These are phyloP conservation scores for Eidolon helvum DNA, from an alignment of 2,113 vertebrate genomes.

Conservation along the genomic window DNA sequence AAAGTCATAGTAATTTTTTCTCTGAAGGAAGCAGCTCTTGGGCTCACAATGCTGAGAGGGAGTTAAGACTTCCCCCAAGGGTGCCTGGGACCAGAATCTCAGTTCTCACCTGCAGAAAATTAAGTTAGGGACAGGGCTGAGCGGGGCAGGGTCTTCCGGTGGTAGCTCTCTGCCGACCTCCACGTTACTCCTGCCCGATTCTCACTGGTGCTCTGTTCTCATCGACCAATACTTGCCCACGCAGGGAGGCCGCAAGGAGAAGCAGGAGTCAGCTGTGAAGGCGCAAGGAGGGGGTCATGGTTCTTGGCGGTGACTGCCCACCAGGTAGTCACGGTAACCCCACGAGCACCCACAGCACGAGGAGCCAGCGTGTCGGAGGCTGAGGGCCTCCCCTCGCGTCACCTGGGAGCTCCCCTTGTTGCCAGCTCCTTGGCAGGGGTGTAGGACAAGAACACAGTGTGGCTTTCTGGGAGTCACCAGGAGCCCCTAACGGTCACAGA, in stretches of 20 bases:
- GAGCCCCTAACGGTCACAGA: neutral
- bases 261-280: constrained; percentile 84
- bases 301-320: neutral
- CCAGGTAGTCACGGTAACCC: rapidly evolving
- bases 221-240: constrained; percentile 86
- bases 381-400: neutral
- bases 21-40: neutral
- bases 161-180: constrained; percentile 84
- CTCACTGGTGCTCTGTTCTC: too few species aligned
- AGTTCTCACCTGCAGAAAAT: constrained; percentile 79
- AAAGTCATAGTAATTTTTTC: neutral
- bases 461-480: neutral
- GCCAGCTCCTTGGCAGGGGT: neutral
- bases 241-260: constrained; percentile 85
- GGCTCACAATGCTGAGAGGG: neutral
- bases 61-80: neutral
- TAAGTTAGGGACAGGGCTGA: constrained; percentile 81
- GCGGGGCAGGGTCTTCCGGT: constrained; percentile 78
- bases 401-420: too few species aligned
- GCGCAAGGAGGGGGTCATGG: neutral
- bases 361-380: neutral
- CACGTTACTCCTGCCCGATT: constrained; percentile 80
- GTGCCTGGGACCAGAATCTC: neutral
- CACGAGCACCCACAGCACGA: too few species aligned
- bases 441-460: rapidly evolving